phyloP scores from a whole-genome alignment of 2,888 invertebrate genomes.

The Aphodius sticticus region DNA sequence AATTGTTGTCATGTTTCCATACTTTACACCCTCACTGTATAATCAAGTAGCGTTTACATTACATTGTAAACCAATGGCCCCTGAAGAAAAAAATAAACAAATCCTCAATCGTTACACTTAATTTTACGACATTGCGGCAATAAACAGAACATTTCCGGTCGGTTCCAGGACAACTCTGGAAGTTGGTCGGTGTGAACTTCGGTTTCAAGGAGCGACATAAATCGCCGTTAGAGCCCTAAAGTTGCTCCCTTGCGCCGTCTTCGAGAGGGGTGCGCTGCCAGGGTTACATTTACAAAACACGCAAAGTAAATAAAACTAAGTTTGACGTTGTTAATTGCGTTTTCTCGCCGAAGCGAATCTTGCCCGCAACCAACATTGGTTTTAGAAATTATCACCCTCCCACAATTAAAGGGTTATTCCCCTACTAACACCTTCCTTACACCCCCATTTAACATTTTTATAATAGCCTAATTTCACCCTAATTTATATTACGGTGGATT shows the following conservation, averaged over 20 bases:
- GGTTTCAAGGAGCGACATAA: not conserved
- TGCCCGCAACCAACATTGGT: not conserved
- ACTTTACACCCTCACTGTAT: too few relatives aligned
- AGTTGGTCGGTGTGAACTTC: not conserved
- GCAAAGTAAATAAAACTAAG: constrained; percentile 4
- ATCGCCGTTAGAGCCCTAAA: not conserved
- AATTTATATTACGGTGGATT: not conserved
- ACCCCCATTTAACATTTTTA: not conserved
- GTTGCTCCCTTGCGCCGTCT: not conserved
- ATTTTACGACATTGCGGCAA: not conserved
- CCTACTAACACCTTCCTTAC: not conserved
- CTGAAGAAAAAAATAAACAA: not conserved
- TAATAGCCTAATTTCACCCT: not conserved
- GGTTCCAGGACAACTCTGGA: not conserved
- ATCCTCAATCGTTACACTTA: not conserved
- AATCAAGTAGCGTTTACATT: too few relatives aligned
- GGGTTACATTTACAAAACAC: not conserved
- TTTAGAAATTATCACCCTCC: not conserved
- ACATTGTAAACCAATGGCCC: too few relatives aligned
- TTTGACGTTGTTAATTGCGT: not conserved
- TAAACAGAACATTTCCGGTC: not conserved
- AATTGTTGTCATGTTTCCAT: too few relatives aligned
- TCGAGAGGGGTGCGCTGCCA: not conserved
- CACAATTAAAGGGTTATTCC: not conserved
- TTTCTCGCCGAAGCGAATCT: not conserved